Conservation (phyloP, 2,113 vertebrate species). For the Rhipidura dahli region DNA sequence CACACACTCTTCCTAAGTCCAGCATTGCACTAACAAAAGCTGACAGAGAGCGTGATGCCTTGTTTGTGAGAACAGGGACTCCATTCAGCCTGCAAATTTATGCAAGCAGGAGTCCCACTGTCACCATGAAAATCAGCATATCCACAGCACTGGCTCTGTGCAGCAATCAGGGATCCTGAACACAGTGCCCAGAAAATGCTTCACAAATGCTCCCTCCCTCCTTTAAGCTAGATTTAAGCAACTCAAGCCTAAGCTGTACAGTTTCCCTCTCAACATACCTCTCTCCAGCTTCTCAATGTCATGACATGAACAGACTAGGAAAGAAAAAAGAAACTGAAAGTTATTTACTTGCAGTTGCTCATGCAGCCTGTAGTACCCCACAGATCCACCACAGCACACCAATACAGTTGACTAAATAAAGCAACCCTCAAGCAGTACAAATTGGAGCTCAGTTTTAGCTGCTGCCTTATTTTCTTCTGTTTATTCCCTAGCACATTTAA, state of each 20-base stretch:
- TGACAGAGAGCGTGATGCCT: not conserved
- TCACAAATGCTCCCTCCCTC: not conserved
- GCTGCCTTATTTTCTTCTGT: not conserved
- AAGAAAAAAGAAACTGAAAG: not conserved
- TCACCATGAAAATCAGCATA: not conserved
- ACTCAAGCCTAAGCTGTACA: not conserved
- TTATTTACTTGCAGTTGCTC: not conserved
- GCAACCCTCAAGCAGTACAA: not conserved
- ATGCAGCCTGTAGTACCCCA: not conserved
- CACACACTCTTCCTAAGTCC: not conserved
- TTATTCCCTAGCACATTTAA: not conserved
- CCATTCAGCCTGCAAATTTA: not conserved
- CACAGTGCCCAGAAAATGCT: not conserved
- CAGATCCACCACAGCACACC: not conserved
- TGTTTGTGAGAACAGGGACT: not conserved
- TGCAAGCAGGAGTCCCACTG: not conserved
- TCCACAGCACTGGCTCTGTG: accelerated
- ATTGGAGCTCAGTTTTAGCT: not conserved
- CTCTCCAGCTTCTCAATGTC: constrained; percentile 92
- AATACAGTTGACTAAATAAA: not conserved
- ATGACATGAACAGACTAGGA: constrained; percentile 92
- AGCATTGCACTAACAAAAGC: not conserved
- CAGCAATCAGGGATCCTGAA: not conserved
- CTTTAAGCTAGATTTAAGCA: not conserved
- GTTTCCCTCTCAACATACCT: constrained; percentile 76